phyloP scores from a whole-genome alignment of 2,888 invertebrate genomes.

The Platycheirus albimanus region DNA sequence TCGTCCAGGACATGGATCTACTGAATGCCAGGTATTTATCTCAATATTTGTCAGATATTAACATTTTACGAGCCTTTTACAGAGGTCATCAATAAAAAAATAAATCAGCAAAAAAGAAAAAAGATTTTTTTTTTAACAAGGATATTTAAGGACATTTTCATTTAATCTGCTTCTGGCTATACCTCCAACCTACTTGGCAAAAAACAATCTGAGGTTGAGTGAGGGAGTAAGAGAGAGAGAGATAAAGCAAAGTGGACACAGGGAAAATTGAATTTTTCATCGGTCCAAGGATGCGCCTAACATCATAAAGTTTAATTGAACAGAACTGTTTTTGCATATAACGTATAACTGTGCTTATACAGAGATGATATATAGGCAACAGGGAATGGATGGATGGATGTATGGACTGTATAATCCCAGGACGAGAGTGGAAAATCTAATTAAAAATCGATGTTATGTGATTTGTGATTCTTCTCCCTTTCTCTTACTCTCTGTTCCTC shows the following conservation, averaged over 20 bases:
- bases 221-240: neutral
- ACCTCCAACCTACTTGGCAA: neutral
- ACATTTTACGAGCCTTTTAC: slow-evolving; percentile 57
- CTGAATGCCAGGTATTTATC: slow-evolving; percentile 40
- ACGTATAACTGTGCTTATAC: neutral
- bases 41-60: slow-evolving; percentile 66
- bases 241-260: slow-evolving; percentile 29
- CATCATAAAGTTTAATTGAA: slow-evolving; percentile 68
- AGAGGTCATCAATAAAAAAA: slow-evolving; percentile 42
- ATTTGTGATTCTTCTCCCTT: slow-evolving; percentile 65
- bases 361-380: neutral
- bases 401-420: slow-evolving; percentile 39
- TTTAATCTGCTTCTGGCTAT: slow-evolving; percentile 30
- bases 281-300: slow-evolving; percentile 42
- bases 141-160: slow-evolving; percentile 27
- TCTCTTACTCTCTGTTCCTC: no score
- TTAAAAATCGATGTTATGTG: slow-evolving; percentile 71
- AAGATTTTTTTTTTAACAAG: no score
- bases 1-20: neutral
- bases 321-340: slow-evolving; percentile 46
- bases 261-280: slow-evolving; percentile 64
- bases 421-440: slow-evolving; percentile 69
- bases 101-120: neutral
- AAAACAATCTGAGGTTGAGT: neutral
- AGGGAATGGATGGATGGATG: neutral